Base-by-base conservation (phyloP, 2,888 invertebrate species). In the Tenthredo amoena region DNA sequence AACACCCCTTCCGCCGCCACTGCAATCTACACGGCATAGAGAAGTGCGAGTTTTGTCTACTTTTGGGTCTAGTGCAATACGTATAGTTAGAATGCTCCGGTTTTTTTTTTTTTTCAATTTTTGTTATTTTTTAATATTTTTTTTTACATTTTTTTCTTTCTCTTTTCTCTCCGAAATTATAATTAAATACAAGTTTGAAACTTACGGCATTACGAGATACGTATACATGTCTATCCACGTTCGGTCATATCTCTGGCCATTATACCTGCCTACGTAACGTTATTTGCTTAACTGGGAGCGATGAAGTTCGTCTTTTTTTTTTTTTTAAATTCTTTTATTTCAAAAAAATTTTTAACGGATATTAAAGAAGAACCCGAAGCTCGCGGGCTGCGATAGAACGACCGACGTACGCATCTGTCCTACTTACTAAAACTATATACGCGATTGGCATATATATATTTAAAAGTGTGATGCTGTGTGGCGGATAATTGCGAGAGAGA, bases 1-100 rank as follows among this genome's bases (percentile, higher is more conserved):
- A 86, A 88, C 85, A 88, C 89, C 91, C 92, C 93, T 83, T 68
- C 83, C 83, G 93, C 93, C 92, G 90, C 93, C 91, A 92, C 90
- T 90, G 90, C 93, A 93, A 92, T 88, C 89, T 89, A 62, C 62
- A 21, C 68, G 68, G 68, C 83, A 83, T 83, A 83, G 83, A 83
- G 68, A 71, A 83, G 68, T 83, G 40, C 47, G 58, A 34, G 62
- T 37, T 81, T 62, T 62, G 37, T 79, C 79, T 79, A 79, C 12
- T 18, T 15, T 47, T 47, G 26, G 26, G 76, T 76, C 76, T 76
- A 76, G 76, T 76, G 79, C 79, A 58, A n/a, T n/a, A 37, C 12
- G 31, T 31, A 34, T n/a, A 74, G 74, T 74, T 40, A 3, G 40
- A 34, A 55, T 55, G 55, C 15, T 55, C 0, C 26, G 26, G 55